phyloP scores from a whole-genome alignment of 2,113 vertebrate genomes.

The Istiophorus platypterus region DNA sequence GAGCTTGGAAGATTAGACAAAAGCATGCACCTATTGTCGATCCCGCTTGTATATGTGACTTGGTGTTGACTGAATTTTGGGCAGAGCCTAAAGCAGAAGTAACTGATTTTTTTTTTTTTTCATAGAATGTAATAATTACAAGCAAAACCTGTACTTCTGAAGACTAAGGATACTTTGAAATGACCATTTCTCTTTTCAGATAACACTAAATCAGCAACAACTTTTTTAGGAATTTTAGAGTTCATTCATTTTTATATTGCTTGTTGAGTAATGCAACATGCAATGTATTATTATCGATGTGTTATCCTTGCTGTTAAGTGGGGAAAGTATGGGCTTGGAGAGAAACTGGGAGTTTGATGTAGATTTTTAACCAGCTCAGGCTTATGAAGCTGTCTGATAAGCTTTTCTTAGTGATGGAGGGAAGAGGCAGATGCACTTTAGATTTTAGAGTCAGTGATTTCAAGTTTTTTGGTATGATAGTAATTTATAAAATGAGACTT shows the following conservation, averaged over 20 bases:
- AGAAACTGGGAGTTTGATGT: background rate
- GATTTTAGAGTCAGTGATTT: background rate
- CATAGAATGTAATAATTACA: background rate
- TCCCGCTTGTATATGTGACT: background rate
- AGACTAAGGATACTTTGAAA: background rate
- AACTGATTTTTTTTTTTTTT: background rate
- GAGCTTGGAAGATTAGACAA: background rate
- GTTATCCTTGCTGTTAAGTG: background rate
- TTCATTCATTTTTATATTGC: background rate
- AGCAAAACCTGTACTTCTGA: background rate
- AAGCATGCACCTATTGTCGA: background rate
- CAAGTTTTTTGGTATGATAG: background rate
- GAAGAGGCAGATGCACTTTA: background rate
- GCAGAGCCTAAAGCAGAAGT: background rate
- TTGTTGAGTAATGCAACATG: background rate
- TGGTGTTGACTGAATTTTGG: too few relatives aligned
- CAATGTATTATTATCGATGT: background rate
- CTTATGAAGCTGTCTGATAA: background rate
- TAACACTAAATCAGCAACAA: background rate
- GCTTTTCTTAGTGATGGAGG: background rate
- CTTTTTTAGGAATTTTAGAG: background rate
- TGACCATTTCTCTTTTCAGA: background rate
- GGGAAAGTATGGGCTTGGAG: background rate
- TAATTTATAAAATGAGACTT: slow-evolving; percentile 6
- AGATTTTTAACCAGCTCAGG: background rate